A percentile compares a stretch with the other conserved stretches of the same genome.
Conservation (phyloP, 2,797 vertebrate species). For the Anguilla pacifica region DNA sequence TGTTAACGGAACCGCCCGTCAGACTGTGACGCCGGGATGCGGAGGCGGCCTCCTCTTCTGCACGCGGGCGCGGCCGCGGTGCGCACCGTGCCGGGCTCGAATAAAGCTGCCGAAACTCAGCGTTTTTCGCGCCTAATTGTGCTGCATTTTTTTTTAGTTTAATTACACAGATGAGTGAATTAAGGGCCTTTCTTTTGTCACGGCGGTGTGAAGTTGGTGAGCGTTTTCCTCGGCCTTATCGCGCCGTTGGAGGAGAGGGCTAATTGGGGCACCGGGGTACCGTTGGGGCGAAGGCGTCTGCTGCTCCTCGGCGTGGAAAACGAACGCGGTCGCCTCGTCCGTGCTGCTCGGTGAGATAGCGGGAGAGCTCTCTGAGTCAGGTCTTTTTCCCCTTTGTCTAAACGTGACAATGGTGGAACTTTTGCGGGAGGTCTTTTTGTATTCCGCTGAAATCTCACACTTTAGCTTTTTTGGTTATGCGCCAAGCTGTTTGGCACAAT, state of each 20-base stretch:
- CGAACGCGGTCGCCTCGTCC: background rate
- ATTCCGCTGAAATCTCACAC: background rate
- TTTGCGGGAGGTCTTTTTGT: background rate
- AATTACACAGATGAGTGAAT: slow-evolving; percentile 75
- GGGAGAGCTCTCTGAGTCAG: slow-evolving; percentile 7
- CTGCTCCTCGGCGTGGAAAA: slow-evolving; percentile 48
- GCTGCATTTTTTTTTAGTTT: slow-evolving; percentile 62
- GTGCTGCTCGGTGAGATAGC: background rate
- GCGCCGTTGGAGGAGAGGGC: slow-evolving; percentile 54
- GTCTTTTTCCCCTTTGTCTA: slow-evolving; percentile 13
- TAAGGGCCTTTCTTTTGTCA: slow-evolving; percentile 35
- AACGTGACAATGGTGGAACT: slow-evolving; percentile 12
- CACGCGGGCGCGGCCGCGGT: background rate
- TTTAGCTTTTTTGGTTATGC: background rate
- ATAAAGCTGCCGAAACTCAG: slow-evolving; percentile 53
- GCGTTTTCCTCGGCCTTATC: slow-evolving; percentile 54
- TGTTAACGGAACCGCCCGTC: background rate
- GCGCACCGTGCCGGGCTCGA: background rate
- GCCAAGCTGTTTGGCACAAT: slow-evolving; percentile 1
- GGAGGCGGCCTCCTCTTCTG: background rate
- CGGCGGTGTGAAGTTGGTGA: slow-evolving; percentile 5
- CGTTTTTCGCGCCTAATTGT: slow-evolving; percentile 58
- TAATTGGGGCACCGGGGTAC: slow-evolving; percentile 65
- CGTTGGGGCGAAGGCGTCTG: slow-evolving; percentile 67
- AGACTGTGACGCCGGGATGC: background rate